phyloP scores from a whole-genome alignment of 92 coral and sea anemone species.

The Paramuricea clavata region DNA sequence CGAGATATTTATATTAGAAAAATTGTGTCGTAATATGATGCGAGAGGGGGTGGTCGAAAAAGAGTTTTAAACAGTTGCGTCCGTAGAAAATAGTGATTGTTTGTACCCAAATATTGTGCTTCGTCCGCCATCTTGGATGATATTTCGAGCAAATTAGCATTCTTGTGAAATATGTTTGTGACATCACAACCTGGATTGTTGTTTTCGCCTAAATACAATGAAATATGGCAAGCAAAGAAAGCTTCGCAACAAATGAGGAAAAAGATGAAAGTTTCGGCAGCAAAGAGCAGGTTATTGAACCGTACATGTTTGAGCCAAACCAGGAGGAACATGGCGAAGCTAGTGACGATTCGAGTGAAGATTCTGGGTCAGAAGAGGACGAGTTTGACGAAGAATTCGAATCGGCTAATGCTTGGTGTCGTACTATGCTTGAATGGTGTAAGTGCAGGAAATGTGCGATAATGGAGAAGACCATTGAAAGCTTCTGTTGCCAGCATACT shows the following conservation, averaged over 20 bases:
- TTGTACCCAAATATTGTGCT: too few relatives aligned
- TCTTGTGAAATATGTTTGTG: neutral
- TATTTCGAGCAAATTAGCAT: neutral
- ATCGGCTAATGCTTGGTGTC: neutral
- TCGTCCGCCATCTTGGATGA: too few relatives aligned
- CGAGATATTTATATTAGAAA: too few relatives aligned
- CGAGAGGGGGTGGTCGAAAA: too few relatives aligned
- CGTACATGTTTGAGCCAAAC: neutral
- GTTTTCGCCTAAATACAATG: neutral
- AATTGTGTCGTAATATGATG: too few relatives aligned
- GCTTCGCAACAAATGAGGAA: neutral
- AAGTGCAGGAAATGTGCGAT: neutral
- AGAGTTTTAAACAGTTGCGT: too few relatives aligned
- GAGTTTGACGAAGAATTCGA: neutral
- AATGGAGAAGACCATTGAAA: slow-evolving; percentile 3
- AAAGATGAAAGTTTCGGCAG: neutral
- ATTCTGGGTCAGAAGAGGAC: neutral
- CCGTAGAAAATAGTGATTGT: too few relatives aligned
- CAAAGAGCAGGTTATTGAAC: too few relatives aligned
- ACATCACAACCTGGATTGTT: slow-evolving; percentile 25
- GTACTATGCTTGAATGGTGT: neutral
- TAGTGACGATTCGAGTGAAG: too few relatives aligned
- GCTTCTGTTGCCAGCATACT: too few relatives aligned
- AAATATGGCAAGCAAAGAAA: neutral
- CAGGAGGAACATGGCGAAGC: neutral